These are phyloP conservation scores for Elephas maximus DNA, from an alignment of 2,113 vertebrate genomes.

Conservation along the genomic window DNA sequence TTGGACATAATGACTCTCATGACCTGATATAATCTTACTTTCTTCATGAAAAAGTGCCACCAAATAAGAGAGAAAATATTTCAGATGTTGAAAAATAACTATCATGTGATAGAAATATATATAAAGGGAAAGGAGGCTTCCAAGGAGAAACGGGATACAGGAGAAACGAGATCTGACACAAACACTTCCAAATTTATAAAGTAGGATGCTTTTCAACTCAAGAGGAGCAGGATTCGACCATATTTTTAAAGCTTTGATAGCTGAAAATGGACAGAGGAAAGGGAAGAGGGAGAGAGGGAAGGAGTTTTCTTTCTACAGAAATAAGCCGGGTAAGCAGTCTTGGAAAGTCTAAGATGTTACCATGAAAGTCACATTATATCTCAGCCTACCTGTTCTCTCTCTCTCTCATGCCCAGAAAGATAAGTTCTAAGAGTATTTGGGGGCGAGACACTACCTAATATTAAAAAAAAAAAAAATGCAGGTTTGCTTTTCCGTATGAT, in stretches of 20 bases:
- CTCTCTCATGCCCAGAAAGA: background rate
- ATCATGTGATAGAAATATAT: background rate
- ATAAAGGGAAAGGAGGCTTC: background rate
- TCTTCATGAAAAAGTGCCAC: background rate
- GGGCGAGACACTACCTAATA: background rate
- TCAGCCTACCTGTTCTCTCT: background rate
- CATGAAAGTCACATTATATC: background rate
- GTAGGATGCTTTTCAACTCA: background rate
- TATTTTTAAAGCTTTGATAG: background rate
- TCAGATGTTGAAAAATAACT: constrained; percentile 16
- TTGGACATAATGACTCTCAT: background rate
- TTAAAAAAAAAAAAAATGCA: background rate
- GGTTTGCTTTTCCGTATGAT: background rate
- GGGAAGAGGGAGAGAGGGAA: background rate
- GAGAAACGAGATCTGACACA: background rate
- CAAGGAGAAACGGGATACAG: background rate
- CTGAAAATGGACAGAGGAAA: background rate
- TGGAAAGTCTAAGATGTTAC: background rate
- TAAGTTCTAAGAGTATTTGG: background rate
- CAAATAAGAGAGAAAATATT: background rate
- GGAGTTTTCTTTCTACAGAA: background rate
- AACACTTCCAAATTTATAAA: constrained; percentile 2
- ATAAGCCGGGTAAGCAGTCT: background rate
- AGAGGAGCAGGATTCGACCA: background rate
- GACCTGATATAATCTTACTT: background rate